A percentile compares a stretch with the other conserved stretches of the same genome.
Evolutionary conservation across 2,113 vertebrate species (phyloP).

Genomic region (human): GRCh38 chr11:40718501-40719000

Average conservation of each 20-base stretch:
- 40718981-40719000: slow-evolving; percentile 72
- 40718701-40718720: neutral
- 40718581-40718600: neutral
- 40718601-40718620: neutral
- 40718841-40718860: neutral
- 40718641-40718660: neutral
- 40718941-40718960: slow-evolving; percentile 62
- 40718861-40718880: neutral
- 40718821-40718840: neutral
- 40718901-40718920: slow-evolving; percentile 38
- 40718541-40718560: neutral
- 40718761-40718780: neutral
- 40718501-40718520: neutral
- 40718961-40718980: slow-evolving; percentile 67
- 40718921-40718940: slow-evolving; percentile 42
- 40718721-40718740: neutral
- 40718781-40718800: neutral
- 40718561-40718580: neutral
- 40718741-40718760: neutral
- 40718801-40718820: neutral
- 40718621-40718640: neutral
- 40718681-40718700: neutral
- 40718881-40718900: slow-evolving; percentile 55
- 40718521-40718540: neutral
- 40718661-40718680: neutral